These are phyloP conservation scores for Salpingus planirostris DNA, from an alignment of 2,888 invertebrate genomes.

Conservation along the genomic window DNA sequence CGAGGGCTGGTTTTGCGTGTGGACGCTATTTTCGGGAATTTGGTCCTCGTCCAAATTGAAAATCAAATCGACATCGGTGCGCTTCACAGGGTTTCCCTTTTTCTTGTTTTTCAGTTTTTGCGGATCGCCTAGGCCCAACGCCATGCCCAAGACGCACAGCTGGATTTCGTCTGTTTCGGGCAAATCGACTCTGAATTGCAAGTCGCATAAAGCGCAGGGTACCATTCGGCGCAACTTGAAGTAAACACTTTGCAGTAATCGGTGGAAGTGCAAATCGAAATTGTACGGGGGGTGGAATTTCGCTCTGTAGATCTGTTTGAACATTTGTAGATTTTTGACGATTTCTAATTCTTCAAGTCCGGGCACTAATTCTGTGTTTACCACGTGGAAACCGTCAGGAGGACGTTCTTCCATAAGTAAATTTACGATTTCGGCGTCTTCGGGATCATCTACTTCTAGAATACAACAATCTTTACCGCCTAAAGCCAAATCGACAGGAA, in stretches of 20 bases:
- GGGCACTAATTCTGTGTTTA: conserved; percentile 68
- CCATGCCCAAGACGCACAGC: conserved; percentile 60
- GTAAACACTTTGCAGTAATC: conserved; percentile 64
- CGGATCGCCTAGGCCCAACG: conserved; percentile 61
- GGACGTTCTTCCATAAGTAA: conserved; percentile 65
- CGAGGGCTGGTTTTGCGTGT: conserved; percentile 7
- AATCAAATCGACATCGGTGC: conserved; percentile 67
- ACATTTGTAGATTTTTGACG: conserved; percentile 69
- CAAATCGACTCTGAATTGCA: conserved; percentile 74
- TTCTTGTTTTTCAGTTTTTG: conserved; percentile 45
- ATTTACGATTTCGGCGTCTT: conserved; percentile 68
- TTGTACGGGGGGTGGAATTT: conserved; percentile 47
- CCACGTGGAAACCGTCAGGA: conserved; percentile 69
- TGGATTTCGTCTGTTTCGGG: conserved; percentile 74
- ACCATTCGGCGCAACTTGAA: conserved; percentile 84
- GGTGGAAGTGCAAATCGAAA: conserved; percentile 45
- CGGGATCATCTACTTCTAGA: conserved; percentile 75
- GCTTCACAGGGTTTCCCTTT: conserved; percentile 32
- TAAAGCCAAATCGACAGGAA: conserved; percentile 58
- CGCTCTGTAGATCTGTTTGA: conserved; percentile 71
- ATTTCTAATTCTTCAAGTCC: conserved; percentile 60
- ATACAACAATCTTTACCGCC: conserved; percentile 76
- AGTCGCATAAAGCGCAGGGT: conserved; percentile 76
- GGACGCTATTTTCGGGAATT: conserved; percentile 34
- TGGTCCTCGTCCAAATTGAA: conserved; percentile 77